These are phyloP conservation scores for Dreissena rostriformis DNA, from an alignment of 1,140 invertebrate genomes.

Conservation along the genomic window DNA sequence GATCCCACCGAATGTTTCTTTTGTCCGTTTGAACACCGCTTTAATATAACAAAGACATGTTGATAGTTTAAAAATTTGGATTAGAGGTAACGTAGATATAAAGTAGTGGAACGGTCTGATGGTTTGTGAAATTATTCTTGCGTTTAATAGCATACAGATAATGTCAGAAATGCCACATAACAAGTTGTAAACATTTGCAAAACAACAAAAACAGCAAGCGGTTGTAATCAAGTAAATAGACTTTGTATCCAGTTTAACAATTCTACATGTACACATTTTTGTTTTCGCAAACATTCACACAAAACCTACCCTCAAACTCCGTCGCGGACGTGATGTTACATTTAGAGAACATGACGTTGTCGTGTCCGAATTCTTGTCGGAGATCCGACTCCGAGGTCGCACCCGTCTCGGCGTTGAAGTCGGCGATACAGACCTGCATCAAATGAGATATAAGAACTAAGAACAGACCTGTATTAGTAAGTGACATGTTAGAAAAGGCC, in stretches of 20 bases:
- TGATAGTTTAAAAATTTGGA: no score
- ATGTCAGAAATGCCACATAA: neutral
- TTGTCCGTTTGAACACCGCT: slow-evolving; percentile 65
- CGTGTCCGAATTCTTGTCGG: slow-evolving; percentile 20
- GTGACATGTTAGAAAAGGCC: no score
- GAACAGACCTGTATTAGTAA: no score
- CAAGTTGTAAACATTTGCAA: neutral
- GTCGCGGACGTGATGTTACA: slow-evolving; percentile 44
- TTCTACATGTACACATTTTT: neutral
- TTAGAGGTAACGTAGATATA: no score
- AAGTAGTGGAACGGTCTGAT: no score
- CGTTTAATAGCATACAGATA: neutral
- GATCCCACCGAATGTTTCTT: slow-evolving; percentile 60
- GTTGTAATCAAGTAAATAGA: neutral
- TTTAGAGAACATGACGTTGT: slow-evolving; percentile 41
- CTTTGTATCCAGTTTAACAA: neutral
- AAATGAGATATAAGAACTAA: no score
- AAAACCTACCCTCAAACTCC: slow-evolving; percentile 25
- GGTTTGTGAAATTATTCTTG: neutral
- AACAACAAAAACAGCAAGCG: neutral
- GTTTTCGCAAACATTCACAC: neutral
- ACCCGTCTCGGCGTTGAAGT: slow-evolving; percentile 23
- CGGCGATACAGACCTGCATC: slow-evolving; percentile 43
- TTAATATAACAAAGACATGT: slow-evolving; percentile 17
- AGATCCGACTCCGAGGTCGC: slow-evolving; percentile 13